Base-by-base conservation (phyloP, 64 coral and sea anemone species). In the Acropora tenuis region DNA sequence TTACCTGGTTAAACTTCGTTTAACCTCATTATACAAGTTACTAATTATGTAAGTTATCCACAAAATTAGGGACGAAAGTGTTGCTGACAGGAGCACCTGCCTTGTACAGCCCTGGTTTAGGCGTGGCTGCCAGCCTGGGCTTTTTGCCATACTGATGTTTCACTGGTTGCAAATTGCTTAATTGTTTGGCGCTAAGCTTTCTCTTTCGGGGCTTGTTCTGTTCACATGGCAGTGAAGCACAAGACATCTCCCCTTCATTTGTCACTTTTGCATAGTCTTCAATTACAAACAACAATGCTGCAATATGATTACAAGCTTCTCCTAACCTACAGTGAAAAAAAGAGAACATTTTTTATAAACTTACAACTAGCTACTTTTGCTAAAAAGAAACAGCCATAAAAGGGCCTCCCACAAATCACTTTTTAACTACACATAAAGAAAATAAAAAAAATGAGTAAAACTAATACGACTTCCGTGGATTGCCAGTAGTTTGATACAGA, bases 61-160 rank as follows among this genome's bases (percentile, higher is more conserved):
- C 4, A 80, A 80, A 58, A 55, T 80, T 80, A 7, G 78, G 78
- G n/a, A 78, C 47, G 47, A 50, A 78, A 19, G 77, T n/a, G 47
- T 52, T 18, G 3, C 42, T 45, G 42, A 77, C 41, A 77, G 43
- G 6, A 47, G 75, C 42, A 8, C 42, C 41, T 7, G 42, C 43
- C 43, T 46, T 4, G 75, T 77, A 49, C 43, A 9, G 1, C 12
- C 43, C 75, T 9, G 43, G 41, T 45, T 77, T 77, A 47, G 75
- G 75, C 6, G 16, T 15, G 6, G 43, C 75, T 77, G 75, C 15
- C 9, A 77, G 6, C 43, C 75, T 77, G 6, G 75, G 75, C 43
- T 47, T 17, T 77, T 77, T 77, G 41, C 75, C 75, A 77, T 77
- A 77, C 43, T 77, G 45, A 47, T 77, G 75, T 47, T 77, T 77